phyloP scores from a whole-genome alignment of 2,888 invertebrate species.

The Agriotes lineatus region DNA sequence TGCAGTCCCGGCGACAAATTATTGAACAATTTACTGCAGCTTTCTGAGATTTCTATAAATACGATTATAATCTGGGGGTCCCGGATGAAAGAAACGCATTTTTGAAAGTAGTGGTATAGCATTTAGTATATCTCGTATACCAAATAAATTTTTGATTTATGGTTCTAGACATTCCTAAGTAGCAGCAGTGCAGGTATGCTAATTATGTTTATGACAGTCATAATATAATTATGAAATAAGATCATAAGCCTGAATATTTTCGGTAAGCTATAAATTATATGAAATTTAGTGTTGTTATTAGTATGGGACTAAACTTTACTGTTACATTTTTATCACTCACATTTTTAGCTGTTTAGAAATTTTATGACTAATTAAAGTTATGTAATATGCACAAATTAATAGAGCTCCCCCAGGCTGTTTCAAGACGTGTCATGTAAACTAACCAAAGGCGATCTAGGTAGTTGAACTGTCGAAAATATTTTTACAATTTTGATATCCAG shows the following conservation, averaged over 20 bases:
- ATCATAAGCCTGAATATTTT: constrained; percentile 1
- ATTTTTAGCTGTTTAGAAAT: too few species aligned
- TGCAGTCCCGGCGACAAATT: constrained; percentile 9
- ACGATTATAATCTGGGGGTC: neutral
- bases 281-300: too few species aligned
- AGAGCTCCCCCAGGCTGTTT: too few species aligned
- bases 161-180: neutral
- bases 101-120: neutral
- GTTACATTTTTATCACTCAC: too few species aligned
- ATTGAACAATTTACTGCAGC: neutral
- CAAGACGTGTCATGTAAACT: too few species aligned
- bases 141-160: constrained; percentile 10
- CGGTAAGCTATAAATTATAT: constrained; percentile 2
- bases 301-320: too few species aligned
- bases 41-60: constrained; percentile 17
- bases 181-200: constrained; percentile 46
- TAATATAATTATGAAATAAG: constrained; percentile 22
- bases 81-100: neutral
- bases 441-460: too few species aligned
- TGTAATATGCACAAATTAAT: too few species aligned
- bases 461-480: too few species aligned
- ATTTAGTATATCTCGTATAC: neutral
- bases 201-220: constrained; percentile 40
- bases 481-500: too few species aligned
- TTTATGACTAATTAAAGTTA: too few species aligned